phyloP scores from a whole-genome alignment of 2,888 invertebrate species.

The Orchesella flavescens region DNA sequence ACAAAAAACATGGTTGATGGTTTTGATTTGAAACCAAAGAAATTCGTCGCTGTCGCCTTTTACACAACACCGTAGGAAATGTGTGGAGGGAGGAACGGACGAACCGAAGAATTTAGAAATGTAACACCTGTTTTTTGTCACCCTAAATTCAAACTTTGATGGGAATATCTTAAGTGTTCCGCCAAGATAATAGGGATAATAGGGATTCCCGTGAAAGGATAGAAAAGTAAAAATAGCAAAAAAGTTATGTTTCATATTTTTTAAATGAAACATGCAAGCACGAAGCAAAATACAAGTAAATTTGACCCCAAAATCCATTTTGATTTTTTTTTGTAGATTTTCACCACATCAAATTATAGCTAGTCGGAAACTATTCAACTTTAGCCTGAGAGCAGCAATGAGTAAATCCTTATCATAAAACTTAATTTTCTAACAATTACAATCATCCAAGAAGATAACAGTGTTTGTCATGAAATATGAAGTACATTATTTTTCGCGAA shows the following conservation, averaged over 20 bases:
- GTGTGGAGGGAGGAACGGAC: neutral
- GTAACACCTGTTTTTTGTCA: slow-evolving; percentile 62
- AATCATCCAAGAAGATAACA: neutral
- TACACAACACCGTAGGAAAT: too few species aligned
- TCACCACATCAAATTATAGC: too few species aligned
- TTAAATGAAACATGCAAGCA: neutral
- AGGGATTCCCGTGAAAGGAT: neutral
- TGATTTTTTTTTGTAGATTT: too few species aligned
- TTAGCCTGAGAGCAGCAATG: too few species aligned
- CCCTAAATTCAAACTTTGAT: slow-evolving; percentile 52
- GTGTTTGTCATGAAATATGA: neutral
- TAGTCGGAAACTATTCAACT: too few species aligned
- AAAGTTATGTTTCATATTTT: neutral
- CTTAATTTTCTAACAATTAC: neutral
- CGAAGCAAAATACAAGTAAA: too few species aligned
- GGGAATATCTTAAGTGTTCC: slow-evolving; percentile 48
- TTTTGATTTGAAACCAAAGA: too few species aligned
- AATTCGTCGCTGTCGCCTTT: too few species aligned
- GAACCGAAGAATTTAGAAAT: slow-evolving; percentile 14
- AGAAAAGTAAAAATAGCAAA: neutral
- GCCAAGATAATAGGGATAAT: too few species aligned
- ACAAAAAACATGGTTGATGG: too few species aligned
- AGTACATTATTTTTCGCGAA: neutral
- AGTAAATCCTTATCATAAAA: too few species aligned
- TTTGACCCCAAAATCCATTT: too few species aligned